These are phyloP conservation scores for Planococcus citri DNA, from an alignment of 1,140 invertebrate species.

Conservation along the genomic window DNA sequence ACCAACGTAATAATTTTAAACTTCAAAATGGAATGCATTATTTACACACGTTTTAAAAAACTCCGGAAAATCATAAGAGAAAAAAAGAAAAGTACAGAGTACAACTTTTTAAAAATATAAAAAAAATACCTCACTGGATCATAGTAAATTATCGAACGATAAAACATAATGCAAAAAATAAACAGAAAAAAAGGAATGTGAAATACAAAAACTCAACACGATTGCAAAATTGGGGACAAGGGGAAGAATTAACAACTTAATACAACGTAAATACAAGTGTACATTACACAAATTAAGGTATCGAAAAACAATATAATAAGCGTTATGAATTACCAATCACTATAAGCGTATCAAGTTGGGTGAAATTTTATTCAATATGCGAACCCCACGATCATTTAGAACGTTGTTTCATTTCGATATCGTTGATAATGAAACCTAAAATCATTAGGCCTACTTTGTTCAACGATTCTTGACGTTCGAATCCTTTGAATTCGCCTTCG, in stretches of 20 bases:
- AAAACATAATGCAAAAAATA: too few relatives aligned
- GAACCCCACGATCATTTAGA: too few relatives aligned
- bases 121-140: too few relatives aligned
- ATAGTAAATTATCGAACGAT: too few relatives aligned
- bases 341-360: not conserved
- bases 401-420: not conserved
- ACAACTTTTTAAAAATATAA: too few relatives aligned
- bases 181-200: not conserved
- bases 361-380: too few relatives aligned
- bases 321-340: not conserved
- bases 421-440: not conserved
- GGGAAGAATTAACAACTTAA: not conserved
- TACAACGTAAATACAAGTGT: not conserved
- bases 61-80: too few relatives aligned
- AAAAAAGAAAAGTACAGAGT: too few relatives aligned
- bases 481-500: not conserved
- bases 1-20: too few relatives aligned
- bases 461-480: not conserved
- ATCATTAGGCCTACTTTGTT: not conserved
- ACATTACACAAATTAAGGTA: not conserved
- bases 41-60: too few relatives aligned
- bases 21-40: too few relatives aligned
- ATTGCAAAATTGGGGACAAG: not conserved
- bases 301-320: not conserved
- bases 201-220: not conserved